phyloP scores from a whole-genome alignment of 2,888 invertebrate species.

The Adineta ricciae region DNA sequence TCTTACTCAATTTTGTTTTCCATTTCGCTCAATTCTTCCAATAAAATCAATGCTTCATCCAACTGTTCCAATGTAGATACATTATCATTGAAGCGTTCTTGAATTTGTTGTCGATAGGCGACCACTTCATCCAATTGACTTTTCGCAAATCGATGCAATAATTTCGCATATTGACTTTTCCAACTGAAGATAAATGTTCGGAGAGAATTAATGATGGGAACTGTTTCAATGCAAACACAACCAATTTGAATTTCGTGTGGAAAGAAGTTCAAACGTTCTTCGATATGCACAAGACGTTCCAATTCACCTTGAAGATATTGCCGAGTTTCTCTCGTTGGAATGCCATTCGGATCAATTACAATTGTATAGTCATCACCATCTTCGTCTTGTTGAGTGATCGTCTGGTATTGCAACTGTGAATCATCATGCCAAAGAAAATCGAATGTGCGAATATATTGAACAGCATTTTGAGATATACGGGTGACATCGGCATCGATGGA shows the following conservation, averaged over 20 bases:
- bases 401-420: background rate
- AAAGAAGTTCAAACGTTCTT: constrained; percentile 42
- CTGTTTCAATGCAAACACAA: constrained; percentile 44
- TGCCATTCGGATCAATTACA: background rate
- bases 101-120: constrained; percentile 38
- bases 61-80: constrained; percentile 48
- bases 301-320: constrained; percentile 34
- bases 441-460: constrained; percentile 17
- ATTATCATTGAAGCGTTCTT: constrained; percentile 42
- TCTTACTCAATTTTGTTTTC: constrained; percentile 48
- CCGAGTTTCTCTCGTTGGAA: background rate
- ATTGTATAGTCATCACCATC: background rate
- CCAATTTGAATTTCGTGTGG: constrained; percentile 43
- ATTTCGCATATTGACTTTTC: constrained; percentile 48
- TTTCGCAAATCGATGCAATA: constrained; percentile 47
- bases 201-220: constrained; percentile 46
- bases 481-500: background rate
- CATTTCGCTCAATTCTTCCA: constrained; percentile 50
- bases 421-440: constrained; percentile 18
- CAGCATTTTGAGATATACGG: background rate
- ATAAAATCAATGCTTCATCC: constrained; percentile 46
- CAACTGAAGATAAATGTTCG: constrained; percentile 49
- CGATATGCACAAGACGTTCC: constrained; percentile 43
- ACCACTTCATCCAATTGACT: constrained; percentile 16
- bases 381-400: background rate